Conservation (phyloP, 2,113 vertebrate genomes). For the Mola mola region DNA sequence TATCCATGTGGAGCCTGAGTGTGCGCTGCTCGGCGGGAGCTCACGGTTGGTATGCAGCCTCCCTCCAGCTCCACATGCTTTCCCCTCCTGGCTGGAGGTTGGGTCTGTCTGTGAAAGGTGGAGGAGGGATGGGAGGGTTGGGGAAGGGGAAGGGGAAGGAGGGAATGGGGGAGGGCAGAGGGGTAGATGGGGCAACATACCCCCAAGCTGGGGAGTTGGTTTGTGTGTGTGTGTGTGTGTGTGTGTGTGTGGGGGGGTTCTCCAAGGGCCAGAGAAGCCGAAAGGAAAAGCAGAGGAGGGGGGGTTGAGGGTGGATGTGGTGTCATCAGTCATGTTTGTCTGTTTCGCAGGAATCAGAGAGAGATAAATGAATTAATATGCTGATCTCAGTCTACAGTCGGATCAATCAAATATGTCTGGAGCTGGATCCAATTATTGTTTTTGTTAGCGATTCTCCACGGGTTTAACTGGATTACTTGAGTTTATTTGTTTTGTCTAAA, state of each 20-base stretch:
- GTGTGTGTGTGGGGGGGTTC: conserved; percentile 4
- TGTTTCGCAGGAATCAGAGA: too few species aligned
- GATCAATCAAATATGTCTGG: too few species aligned
- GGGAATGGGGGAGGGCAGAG: conserved; percentile 10
- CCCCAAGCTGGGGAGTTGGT: conserved; percentile 41
- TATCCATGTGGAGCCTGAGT: conserved; percentile 14
- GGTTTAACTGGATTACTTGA: too few species aligned
- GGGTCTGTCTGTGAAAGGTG: conserved; percentile 38
- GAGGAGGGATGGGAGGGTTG: conserved; percentile 30
- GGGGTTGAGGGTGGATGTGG: conserved; percentile 25
- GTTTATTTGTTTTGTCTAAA: too few species aligned
- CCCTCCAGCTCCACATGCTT: conserved; percentile 29
- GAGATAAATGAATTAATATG: too few species aligned
- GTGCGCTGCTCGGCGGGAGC: conserved; percentile 39
- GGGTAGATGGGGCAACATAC: conserved; percentile 33
- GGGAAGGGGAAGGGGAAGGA: neutral
- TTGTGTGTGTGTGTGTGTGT: neutral
- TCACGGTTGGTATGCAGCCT: conserved; percentile 55
- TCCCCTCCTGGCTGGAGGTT: conserved; percentile 54
- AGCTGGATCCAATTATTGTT: too few species aligned
- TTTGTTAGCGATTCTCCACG: too few species aligned
- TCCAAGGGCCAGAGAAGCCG: conserved; percentile 27
- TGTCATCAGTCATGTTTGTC: conserved; percentile 21
- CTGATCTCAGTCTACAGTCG: too few species aligned
- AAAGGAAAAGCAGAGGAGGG: neutral